Base-by-base conservation (phyloP, 2,797 vertebrate species). In the Loriculus beryllinus region DNA sequence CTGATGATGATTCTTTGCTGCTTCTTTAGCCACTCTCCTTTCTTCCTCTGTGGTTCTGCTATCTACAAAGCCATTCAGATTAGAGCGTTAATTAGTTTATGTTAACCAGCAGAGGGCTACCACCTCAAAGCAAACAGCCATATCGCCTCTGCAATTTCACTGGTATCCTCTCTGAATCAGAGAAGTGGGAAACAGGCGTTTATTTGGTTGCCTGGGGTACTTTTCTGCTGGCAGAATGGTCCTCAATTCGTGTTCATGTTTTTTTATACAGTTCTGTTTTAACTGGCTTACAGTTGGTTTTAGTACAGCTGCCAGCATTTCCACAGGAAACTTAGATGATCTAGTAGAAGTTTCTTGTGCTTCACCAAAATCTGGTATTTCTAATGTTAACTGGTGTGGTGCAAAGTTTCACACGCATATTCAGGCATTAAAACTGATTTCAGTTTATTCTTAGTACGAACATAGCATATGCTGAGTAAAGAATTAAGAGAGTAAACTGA, bases 21-120 rank as follows among this genome's bases (percentile, higher is more conserved):
- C 52, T 88, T 56, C 42, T 68, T 78, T 33, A 92, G 67, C 63
- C 7, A 31, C 49, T 72, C 56, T 86, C 48, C 15, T 91, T 60
- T 91, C 54, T 62, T 78, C 26, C 67, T 74, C 82, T 92, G 94
- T 79, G 69, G 85, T 91, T 90, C 82, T 95, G 65, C 92, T 95
- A 86, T 88, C 87, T 97, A 84, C 40, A 79, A 84, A 93, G 89
- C 70, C 84, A 78, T 84, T 91, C 76, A 87, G 92, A 90, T 92
- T 79, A 91, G 28, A 33, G 74, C 0, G 2, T 63, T 95, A 94
- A 96, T 96, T 92, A 94, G 92, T 94, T 95, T 94, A 83, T 67
- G 60, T 92, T 90, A 96, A 90, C 92, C 95, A 96, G 94, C 93
- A 96, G 96, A 95, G 96, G 93, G 86, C 93, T 95, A 77, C 95